Percentiles rank a stretch among this genome's conserved stretches.
phyloP scores from a whole-genome alignment of 2,888 invertebrate genomes.

The Ophion slaviceki region DNA sequence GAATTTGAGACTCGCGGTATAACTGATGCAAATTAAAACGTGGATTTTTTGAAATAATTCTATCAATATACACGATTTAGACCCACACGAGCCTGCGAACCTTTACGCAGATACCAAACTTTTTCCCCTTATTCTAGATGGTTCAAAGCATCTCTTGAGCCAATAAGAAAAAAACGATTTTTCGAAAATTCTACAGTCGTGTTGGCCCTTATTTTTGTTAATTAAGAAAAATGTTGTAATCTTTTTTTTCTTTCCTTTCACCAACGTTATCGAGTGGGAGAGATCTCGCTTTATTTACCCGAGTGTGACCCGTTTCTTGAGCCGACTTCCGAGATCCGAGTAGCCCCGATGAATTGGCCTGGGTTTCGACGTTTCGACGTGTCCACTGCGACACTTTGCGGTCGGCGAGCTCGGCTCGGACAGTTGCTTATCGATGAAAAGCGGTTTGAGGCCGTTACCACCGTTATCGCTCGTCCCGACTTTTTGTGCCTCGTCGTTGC shows the following conservation, averaged over 20 bases:
- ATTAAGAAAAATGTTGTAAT: too few species aligned
- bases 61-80: too few species aligned
- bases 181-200: background rate
- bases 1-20: too few species aligned
- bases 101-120: too few species aligned
- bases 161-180: background rate
- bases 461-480: slow-evolving; percentile 72
- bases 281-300: slow-evolving; percentile 84
- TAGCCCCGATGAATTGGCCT: slow-evolving; percentile 88
- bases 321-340: slow-evolving; percentile 91
- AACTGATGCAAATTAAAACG: background rate
- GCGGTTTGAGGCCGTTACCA: slow-evolving; percentile 85
- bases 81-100: too few species aligned
- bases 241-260: too few species aligned
- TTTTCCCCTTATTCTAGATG: too few species aligned
- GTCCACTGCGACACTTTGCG: slow-evolving; percentile 85
- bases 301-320: slow-evolving; percentile 93
- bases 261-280: too few species aligned
- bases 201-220: background rate
- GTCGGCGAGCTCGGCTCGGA: slow-evolving; percentile 92
- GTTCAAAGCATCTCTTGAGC: too few species aligned
- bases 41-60: too few species aligned
- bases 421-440: slow-evolving; percentile 90
- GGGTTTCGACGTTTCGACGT: slow-evolving; percentile 83
- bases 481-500: slow-evolving; percentile 62